Conservation (phyloP, 2,888 invertebrate genomes). For the Drosophila aldrichi region DNA sequence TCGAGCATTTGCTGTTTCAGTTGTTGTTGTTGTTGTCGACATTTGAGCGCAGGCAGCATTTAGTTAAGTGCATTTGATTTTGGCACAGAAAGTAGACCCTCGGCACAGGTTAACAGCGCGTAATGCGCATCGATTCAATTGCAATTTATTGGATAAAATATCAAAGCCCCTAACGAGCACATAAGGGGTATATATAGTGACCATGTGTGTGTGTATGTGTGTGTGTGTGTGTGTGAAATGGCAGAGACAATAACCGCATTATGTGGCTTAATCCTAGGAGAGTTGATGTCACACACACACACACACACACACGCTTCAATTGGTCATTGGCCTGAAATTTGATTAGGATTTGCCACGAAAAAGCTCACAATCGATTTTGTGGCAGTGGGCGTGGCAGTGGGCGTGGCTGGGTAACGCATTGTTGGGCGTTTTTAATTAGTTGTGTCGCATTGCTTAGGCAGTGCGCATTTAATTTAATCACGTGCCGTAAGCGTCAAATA, state of each 20-base stretch:
- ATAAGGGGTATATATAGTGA: slow-evolving; percentile 4
- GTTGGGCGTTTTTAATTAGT: slow-evolving; percentile 73
- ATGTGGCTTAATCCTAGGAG: slow-evolving; percentile 49
- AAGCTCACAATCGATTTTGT: slow-evolving; percentile 42
- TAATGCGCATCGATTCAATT: slow-evolving; percentile 49
- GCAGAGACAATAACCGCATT: slow-evolving; percentile 70
- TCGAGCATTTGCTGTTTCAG: slow-evolving; percentile 8
- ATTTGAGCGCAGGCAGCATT: slow-evolving; percentile 57
- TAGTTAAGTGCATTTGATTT: slow-evolving; percentile 79
- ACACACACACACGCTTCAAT: slow-evolving; percentile 23
- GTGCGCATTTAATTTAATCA: slow-evolving; percentile 74
- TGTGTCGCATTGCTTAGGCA: slow-evolving; percentile 67
- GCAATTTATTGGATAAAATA: slow-evolving; percentile 73
- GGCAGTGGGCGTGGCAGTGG: neutral
- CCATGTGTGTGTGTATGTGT: neutral
- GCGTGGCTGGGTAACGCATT: slow-evolving; percentile 45
- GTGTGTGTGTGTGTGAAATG: slow-evolving; percentile 27
- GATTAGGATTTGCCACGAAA: slow-evolving; percentile 46
- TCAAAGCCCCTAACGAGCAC: slow-evolving; percentile 38
- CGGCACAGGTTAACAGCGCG: slow-evolving; percentile 57
- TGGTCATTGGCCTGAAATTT: slow-evolving; percentile 58
- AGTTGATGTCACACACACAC: slow-evolving; percentile 40
- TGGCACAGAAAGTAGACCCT: slow-evolving; percentile 36
- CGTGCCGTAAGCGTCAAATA: slow-evolving; percentile 77
- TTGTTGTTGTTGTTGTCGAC: slow-evolving; percentile 51